These are phyloP conservation scores for Hozukius guyotensis DNA, from an alignment of 2,797 vertebrate genomes.

Conservation along the genomic window DNA sequence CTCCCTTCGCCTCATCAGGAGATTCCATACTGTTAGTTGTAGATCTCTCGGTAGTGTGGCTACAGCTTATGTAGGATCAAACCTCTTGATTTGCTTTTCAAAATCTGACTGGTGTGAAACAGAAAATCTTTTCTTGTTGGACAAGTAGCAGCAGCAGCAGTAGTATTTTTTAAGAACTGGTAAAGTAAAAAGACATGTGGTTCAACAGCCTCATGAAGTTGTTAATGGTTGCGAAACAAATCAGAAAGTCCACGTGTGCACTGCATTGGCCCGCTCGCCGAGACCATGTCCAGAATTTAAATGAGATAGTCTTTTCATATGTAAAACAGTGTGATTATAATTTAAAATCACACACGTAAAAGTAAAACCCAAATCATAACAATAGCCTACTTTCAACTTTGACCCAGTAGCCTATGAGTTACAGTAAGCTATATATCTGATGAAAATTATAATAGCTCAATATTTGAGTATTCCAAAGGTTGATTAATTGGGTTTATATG, in stretches of 20 bases:
- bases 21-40: slow-evolving; percentile 10
- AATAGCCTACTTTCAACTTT: neutral
- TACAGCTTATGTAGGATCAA: slow-evolving; percentile 60
- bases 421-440: no score
- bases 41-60: slow-evolving; percentile 40
- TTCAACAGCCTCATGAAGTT: slow-evolving; percentile 1
- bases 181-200: neutral
- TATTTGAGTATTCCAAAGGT: no score
- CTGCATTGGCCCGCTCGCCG: neutral
- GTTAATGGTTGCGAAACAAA: neutral
- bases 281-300: slow-evolving; percentile 85
- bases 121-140: neutral
- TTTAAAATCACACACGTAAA: slow-evolving; percentile 10
- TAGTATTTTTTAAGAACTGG: neutral
- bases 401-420: no score
- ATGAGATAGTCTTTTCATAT: slow-evolving; percentile 85
- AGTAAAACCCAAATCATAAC: slow-evolving; percentile 2
- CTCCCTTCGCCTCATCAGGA: slow-evolving; percentile 18
- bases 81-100: neutral
- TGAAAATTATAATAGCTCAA: no score
- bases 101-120: slow-evolving; percentile 14
- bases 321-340: slow-evolving; percentile 77
- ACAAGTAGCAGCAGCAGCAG: neutral
- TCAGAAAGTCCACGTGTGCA: slow-evolving; percentile 22
- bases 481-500: neutral